Evolutionary conservation across 2,888 invertebrate genomes (phyloP), one percentile per base, ranked within the genome.

Genomic region (Cantharis flavilabris): DNA sequence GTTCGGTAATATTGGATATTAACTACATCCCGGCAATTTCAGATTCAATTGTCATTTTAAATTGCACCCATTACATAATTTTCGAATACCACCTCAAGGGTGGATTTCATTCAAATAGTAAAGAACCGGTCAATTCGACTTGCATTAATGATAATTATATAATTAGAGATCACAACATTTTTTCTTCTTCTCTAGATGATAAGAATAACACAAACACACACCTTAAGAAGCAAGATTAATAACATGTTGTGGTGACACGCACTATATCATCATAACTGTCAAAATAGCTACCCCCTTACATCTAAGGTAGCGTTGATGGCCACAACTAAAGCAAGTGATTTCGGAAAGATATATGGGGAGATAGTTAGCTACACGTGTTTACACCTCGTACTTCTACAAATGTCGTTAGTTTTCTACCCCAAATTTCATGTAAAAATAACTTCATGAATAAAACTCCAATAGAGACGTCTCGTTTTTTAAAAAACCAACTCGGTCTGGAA

Each of bases 1-100:
- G 71, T 73, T 65, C 71, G 30, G 73, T 76, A 76, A 76, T 76
- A 70, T 73, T 70, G 33, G 72, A 76, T 72, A 70, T 73, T 76
- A 70, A 72, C 63, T 33, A 67, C 69, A 33, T 62, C 69, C 70
- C 67, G 49, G 65, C 64, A 70, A 77, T 74, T 73, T 71, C 69
- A 20, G 23, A 63, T 14, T 14, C 69, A 71, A 73, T 70, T 70
- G 49, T 69, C 73, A 28, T 28, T 70, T 14, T 62, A 62, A 69
- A 65, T 49, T 49, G 49, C 49, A 49, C 49, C 49, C 49, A 49
- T 49, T 49, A 49, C 49, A n/a, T 49, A 49, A 49, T 49, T 49
- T 49, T 49, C 49, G 2, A n/a, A 49, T n/a, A 49, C 49, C 49
- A 49, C 49, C 49, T 49, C n/a, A 49, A n/a, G 49, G 49, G n/a